phyloP scores from a whole-genome alignment of 2,113 vertebrate species.

The Bombycilla garrulus region DNA sequence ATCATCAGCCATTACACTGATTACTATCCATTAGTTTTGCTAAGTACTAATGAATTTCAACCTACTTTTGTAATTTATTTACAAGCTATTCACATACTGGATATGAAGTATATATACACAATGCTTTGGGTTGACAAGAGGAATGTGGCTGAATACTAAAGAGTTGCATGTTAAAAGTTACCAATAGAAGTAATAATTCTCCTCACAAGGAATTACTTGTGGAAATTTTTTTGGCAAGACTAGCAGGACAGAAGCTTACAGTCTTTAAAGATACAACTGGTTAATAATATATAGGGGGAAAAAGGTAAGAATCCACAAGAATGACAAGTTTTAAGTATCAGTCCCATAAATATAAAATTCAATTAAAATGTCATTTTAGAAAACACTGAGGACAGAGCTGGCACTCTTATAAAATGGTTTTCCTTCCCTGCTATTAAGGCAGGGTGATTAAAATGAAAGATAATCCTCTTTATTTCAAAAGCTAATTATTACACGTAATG shows the following conservation, averaged over 20 bases:
- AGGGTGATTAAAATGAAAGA: constrained; percentile 32
- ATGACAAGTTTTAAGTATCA: background rate
- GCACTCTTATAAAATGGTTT: background rate
- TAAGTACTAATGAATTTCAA: constrained; percentile 1
- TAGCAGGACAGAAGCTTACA: background rate
- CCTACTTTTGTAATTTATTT: background rate
- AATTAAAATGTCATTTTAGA: background rate
- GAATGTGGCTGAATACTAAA: background rate
- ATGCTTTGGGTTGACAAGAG: background rate
- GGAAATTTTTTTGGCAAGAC: background rate
- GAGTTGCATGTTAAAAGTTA: background rate
- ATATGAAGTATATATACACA: background rate
- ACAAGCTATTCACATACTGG: background rate
- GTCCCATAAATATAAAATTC: background rate
- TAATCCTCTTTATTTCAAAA: constrained; percentile 2
- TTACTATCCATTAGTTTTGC: background rate
- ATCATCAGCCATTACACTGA: background rate
- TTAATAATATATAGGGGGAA: background rate
- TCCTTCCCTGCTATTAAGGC: background rate
- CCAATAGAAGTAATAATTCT: background rate
- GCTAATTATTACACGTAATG: constrained; percentile 1
- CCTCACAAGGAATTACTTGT: background rate
- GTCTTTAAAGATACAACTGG: background rate
- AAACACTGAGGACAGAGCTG: background rate
- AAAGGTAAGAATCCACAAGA: background rate